A percentile compares a stretch with the other conserved stretches of the same genome.
Conservation (phyloP, 2,113 vertebrate genomes). For the Poeciliopsis prolifica region DNA sequence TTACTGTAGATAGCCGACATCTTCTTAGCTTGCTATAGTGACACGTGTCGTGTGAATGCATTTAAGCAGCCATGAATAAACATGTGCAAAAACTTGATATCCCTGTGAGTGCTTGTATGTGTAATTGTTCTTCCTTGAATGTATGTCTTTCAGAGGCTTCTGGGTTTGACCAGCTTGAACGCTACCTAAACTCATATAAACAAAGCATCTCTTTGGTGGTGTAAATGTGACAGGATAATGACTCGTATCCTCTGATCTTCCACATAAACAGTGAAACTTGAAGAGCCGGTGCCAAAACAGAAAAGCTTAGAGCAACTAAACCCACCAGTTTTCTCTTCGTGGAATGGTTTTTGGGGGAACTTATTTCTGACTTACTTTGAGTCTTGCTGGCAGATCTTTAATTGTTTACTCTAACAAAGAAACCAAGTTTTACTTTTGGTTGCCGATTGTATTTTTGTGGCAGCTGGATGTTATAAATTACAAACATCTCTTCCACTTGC, state of each 20-base stretch:
- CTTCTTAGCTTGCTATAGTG: constrained; percentile 13
- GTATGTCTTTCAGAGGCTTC: constrained; percentile 29
- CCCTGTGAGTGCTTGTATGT: constrained; percentile 9
- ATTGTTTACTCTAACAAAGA: constrained; percentile 21
- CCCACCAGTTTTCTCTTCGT: not conserved
- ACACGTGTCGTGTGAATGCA: constrained; percentile 23
- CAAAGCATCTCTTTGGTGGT: constrained; percentile 55
- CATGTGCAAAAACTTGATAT: constrained; percentile 28
- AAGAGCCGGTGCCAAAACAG: constrained; percentile 30
- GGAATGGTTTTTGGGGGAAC: constrained; percentile 13
- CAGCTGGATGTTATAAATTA: not conserved
- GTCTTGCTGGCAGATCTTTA: not conserved
- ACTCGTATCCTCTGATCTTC: constrained; percentile 56
- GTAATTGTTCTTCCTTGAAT: not conserved
- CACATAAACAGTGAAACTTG: constrained; percentile 33
- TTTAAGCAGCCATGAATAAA: constrained; percentile 30
- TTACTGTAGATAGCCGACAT: constrained; percentile 22
- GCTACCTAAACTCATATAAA: constrained; percentile 59
- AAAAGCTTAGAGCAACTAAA: constrained; percentile 24
- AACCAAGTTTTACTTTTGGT: constrained; percentile 1
- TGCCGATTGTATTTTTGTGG: not conserved
- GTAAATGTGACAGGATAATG: constrained; percentile 48
- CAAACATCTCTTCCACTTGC: not conserved
- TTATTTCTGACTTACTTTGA: constrained; percentile 26
- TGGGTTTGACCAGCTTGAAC: constrained; percentile 56